These are phyloP conservation scores for Abrostola triplasia DNA, from an alignment of 2,888 invertebrate genomes.

Conservation along the genomic window DNA sequence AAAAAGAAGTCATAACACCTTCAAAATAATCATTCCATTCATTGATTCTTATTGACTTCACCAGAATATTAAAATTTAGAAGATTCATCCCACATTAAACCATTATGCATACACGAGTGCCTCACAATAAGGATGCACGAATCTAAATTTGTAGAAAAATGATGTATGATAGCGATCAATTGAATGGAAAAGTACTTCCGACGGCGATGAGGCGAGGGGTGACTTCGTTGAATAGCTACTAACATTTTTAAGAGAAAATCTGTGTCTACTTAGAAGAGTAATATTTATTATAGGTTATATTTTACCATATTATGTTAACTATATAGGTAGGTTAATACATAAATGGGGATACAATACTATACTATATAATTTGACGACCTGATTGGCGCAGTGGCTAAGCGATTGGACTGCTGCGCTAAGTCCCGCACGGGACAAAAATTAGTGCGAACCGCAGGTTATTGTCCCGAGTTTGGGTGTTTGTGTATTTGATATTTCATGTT, in stretches of 20 bases:
- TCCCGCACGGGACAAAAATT: too few relatives aligned
- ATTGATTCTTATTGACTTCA: slow-evolving; percentile 4
- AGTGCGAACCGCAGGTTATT: too few relatives aligned
- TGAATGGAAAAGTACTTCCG: slow-evolving; percentile 67
- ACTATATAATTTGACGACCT: too few relatives aligned
- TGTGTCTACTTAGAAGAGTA: neutral
- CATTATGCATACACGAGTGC: slow-evolving; percentile 63
- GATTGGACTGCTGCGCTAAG: too few relatives aligned
- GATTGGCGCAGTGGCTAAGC: too few relatives aligned
- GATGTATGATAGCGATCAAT: slow-evolving; percentile 51
- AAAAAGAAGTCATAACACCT: neutral
- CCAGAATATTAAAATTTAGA: slow-evolving; percentile 18
- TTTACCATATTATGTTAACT: too few relatives aligned
- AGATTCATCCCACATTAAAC: slow-evolving; percentile 48
- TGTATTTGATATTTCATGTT: too few relatives aligned
- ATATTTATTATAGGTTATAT: too few relatives aligned
- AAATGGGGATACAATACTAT: too few relatives aligned
- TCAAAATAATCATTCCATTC: slow-evolving; percentile 10
- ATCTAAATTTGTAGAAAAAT: slow-evolving; percentile 53
- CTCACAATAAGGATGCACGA: slow-evolving; percentile 51
- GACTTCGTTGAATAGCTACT: slow-evolving; percentile 33
- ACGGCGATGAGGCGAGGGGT: slow-evolving; percentile 32
- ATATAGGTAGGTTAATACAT: too few relatives aligned
- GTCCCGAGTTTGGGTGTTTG: too few relatives aligned
- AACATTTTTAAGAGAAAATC: slow-evolving; percentile 24